Evolutionary conservation across 2,797 vertebrate genomes (phyloP).

Genomic region (Pseudochaenichthys georgianus): DNA sequence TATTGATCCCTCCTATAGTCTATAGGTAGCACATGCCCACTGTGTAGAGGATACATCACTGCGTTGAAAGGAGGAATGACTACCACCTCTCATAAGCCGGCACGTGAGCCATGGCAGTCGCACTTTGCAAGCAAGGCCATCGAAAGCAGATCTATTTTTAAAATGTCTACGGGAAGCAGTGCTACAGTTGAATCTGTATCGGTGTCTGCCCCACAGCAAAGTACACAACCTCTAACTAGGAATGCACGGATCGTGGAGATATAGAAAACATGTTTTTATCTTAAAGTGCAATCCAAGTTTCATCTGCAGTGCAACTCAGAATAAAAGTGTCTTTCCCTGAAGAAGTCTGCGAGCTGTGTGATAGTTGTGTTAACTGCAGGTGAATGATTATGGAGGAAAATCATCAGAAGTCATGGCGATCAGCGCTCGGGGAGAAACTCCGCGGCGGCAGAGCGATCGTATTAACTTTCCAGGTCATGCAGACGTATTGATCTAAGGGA

Average conservation of each 20-base stretch:
- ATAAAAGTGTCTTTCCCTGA: not conserved
- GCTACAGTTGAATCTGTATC: slow-evolving; percentile 4
- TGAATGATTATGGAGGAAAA: slow-evolving; percentile 39
- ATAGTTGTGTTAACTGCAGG: slow-evolving; percentile 28
- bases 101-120: slow-evolving; percentile 38
- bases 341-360: slow-evolving; percentile 5
- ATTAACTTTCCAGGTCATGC: slow-evolving; percentile 69
- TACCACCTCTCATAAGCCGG: slow-evolving; percentile 51
- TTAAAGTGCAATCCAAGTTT: slow-evolving; percentile 6
- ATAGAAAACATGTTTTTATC: not conserved
- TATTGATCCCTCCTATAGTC: slow-evolving; percentile 71
- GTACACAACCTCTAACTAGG: not conserved
- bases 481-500: slow-evolving; percentile 66
- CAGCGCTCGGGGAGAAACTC: slow-evolving; percentile 32
- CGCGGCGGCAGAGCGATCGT: slow-evolving; percentile 18
- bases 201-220: slow-evolving; percentile 10
- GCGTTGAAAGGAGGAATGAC: slow-evolving; percentile 51
- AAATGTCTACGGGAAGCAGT: slow-evolving; percentile 34
- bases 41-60: slow-evolving; percentile 54
- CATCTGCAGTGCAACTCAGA: slow-evolving; percentile 2
- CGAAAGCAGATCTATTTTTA: slow-evolving; percentile 34
- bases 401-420: slow-evolving; percentile 32
- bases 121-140: not conserved
- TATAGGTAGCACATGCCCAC: slow-evolving; percentile 60
- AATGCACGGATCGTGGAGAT: not conserved